These are phyloP conservation scores for Theonella swinhoei DNA, from an alignment of 37 sponge, comb jelly and placozoan genomes.

Conservation along the genomic window DNA sequence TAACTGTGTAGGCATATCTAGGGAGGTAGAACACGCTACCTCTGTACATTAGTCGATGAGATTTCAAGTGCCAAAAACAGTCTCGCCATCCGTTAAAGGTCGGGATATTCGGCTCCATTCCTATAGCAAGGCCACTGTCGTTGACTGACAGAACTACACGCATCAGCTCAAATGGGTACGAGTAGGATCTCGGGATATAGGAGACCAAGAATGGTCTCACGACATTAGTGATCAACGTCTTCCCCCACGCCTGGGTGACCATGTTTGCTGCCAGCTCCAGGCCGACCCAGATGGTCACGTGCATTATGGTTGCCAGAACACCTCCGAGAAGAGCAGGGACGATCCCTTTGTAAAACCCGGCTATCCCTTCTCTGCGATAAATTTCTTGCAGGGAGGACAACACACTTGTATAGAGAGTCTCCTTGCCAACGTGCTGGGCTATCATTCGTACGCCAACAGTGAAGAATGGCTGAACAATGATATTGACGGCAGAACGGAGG, in stretches of 20 bases:
- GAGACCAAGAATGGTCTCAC: slow-evolving; percentile 14
- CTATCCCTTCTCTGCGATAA: slow-evolving; percentile 40
- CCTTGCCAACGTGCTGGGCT: slow-evolving; percentile 64
- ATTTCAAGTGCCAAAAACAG: slow-evolving; percentile 36
- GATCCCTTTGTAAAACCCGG: slow-evolving; percentile 59
- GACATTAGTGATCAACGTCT: slow-evolving; percentile 11
- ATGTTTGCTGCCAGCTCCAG: slow-evolving; percentile 13
- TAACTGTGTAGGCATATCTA: slow-evolving; percentile 31
- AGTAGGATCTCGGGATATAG: slow-evolving; percentile 45
- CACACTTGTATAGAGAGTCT: slow-evolving; percentile 35
- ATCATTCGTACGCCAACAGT: slow-evolving; percentile 49
- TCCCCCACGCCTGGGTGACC: not conserved
- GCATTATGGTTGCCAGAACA: slow-evolving; percentile 5
- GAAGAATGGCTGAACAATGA: slow-evolving; percentile 46
- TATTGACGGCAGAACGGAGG: not conserved
- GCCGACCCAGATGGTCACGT: slow-evolving; percentile 20
- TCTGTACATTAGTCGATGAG: slow-evolving; percentile 11
- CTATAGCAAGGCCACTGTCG: slow-evolving; percentile 23
- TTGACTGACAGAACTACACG: slow-evolving; percentile 41
- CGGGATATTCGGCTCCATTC: slow-evolving; percentile 4
- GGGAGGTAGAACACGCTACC: slow-evolving; percentile 43
- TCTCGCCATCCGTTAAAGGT: slow-evolving; percentile 26
- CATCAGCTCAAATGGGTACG: slow-evolving; percentile 55
- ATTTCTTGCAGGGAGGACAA: slow-evolving; percentile 30
- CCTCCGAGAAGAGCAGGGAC: slow-evolving; percentile 43